Evolutionary conservation across 2,888 invertebrate genomes (phyloP).

Genomic region (Euproctis similis): DNA sequence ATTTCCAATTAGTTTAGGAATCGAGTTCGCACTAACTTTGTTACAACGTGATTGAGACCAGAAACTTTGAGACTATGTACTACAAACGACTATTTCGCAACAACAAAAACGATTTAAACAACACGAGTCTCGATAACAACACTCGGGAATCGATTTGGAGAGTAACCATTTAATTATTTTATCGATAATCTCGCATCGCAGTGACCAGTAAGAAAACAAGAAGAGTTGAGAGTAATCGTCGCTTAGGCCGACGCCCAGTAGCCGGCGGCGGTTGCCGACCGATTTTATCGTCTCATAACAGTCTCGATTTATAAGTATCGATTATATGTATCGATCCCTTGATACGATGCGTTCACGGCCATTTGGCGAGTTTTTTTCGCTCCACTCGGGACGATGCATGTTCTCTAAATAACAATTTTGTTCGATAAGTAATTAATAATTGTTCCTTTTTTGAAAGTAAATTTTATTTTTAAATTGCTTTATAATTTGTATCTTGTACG

Average conservation of each 20-base stretch:
- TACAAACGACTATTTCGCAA: slow-evolving; percentile 40
- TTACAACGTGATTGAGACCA: slow-evolving; percentile 11
- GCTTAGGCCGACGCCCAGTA: slow-evolving; percentile 72
- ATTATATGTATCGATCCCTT: slow-evolving; percentile 70
- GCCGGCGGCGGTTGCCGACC: slow-evolving; percentile 65
- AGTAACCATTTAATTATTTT: slow-evolving; percentile 77
- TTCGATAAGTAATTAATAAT: slow-evolving; percentile 41
- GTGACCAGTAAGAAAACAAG: slow-evolving; percentile 59
- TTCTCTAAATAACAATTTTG: slow-evolving; percentile 45
- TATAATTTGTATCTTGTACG: slow-evolving; percentile 15
- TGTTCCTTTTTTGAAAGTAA: slow-evolving; percentile 21
- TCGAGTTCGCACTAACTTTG: slow-evolving; percentile 9
- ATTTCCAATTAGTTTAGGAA: slow-evolving; percentile 19
- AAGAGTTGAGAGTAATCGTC: slow-evolving; percentile 67
- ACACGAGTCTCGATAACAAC: slow-evolving; percentile 66
- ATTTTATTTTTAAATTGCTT: slow-evolving; percentile 22
- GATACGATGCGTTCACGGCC: slow-evolving; percentile 62
- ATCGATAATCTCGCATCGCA: slow-evolving; percentile 74
- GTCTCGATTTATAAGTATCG: slow-evolving; percentile 74
- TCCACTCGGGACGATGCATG: slow-evolving; percentile 30
- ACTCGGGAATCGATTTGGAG: slow-evolving; percentile 74
- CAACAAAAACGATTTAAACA: slow-evolving; percentile 68
- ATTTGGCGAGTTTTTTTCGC: slow-evolving; percentile 59
- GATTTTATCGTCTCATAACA: slow-evolving; percentile 74
- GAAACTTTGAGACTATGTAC: slow-evolving; percentile 17